Conservation (phyloP, 2,888 invertebrate species). For the Polydrusus tereticollis region DNA sequence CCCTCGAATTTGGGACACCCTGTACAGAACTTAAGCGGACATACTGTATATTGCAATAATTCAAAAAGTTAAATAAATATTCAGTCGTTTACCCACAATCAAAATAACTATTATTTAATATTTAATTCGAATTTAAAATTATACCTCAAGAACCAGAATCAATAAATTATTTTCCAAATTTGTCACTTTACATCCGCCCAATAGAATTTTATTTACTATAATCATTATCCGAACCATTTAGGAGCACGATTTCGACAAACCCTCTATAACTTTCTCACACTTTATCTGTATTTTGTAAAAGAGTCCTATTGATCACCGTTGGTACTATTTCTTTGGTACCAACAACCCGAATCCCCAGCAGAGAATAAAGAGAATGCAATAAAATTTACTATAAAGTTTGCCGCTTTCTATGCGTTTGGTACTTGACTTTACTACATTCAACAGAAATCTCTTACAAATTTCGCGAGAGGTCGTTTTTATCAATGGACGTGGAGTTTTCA, state of each 20-base stretch:
- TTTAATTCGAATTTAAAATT: not conserved
- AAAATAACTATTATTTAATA: no score
- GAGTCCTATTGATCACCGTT: conserved; percentile 42
- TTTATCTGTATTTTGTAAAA: conserved; percentile 41
- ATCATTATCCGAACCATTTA: conserved; percentile 40
- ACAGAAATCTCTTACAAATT: conserved; percentile 51
- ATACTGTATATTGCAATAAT: no score
- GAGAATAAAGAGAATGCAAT: conserved; percentile 32
- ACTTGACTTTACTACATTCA: conserved; percentile 53
- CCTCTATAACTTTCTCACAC: conserved; percentile 52
- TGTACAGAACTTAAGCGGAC: no score
- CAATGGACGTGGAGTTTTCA: conserved; percentile 49
- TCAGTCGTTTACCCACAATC: no score
- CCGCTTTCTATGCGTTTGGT: conserved; percentile 52
- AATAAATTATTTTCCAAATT: conserved; percentile 29
- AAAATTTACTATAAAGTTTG: conserved; percentile 44
- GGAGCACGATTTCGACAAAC: conserved; percentile 42
- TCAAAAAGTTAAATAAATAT: no score
- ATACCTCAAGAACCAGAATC: not conserved
- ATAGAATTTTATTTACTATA: conserved; percentile 29
- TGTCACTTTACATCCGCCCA: conserved; percentile 32
- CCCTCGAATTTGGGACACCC: no score
- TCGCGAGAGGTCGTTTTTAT: conserved; percentile 45
- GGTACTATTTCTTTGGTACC: conserved; percentile 32
- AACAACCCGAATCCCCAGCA: conserved; percentile 20